Evolutionary conservation across 2,888 invertebrate genomes (phyloP).

Genomic region (Cataglyphis livida): DNA sequence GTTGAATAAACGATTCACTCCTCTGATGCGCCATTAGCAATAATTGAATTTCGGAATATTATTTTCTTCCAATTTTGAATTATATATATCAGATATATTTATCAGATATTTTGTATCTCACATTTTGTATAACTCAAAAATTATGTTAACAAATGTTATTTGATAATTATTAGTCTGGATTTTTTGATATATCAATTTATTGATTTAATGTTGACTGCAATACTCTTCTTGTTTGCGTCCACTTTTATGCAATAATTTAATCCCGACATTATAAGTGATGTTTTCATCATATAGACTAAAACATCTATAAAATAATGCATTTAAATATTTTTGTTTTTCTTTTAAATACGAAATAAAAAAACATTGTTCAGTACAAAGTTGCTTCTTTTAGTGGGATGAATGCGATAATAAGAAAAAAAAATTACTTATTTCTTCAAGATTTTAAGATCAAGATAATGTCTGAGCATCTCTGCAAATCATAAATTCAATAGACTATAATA

Average conservation of each 20-base stretch:
- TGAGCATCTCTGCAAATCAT: not conserved
- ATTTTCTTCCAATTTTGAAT: not conserved
- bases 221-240: not conserved
- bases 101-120: not conserved
- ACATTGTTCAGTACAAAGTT: too few relatives aligned
- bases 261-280: not conserved
- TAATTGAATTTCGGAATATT: not conserved
- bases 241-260: not conserved
- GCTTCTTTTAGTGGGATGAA: too few relatives aligned
- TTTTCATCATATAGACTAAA: not conserved
- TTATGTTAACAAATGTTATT: not conserved
- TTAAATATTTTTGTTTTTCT: too few relatives aligned
- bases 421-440: too few relatives aligned
- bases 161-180: not conserved
- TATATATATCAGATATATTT: not conserved
- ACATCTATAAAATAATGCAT: not conserved
- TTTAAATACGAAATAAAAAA: too few relatives aligned
- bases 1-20: conserved; percentile 80
- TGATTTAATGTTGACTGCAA: not conserved
- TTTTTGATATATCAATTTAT: conserved; percentile 7
- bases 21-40: conserved; percentile 42
- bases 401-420: too few relatives aligned
- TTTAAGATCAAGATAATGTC: not conserved
- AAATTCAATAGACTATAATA: not conserved
- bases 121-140: not conserved